Evolutionary conservation across 2,797 vertebrate genomes (phyloP), one percentile per base, ranked within the genome.

Genomic region (Tokudaia muenninki): DNA sequence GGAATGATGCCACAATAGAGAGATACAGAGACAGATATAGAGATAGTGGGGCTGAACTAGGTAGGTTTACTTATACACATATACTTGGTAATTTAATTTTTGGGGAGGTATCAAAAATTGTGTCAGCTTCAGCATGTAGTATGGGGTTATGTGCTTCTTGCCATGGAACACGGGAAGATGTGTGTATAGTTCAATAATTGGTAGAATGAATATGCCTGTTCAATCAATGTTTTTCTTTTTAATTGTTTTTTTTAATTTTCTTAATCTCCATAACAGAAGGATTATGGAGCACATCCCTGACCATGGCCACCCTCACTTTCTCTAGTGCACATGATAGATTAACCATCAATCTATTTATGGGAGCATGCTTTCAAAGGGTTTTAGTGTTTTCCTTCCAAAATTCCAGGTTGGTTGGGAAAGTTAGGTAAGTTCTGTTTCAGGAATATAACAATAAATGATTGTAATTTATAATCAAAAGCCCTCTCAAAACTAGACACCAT

Each of bases 361-460:
- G 52, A 61, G 1, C 21, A 57, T 10, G 26, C 47, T 63, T 21
- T 55, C 44, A 16, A 63, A 22, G 17, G 24, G 6, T 52, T 91
- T 92, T 47, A 10, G 41, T 29, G 37, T 65, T 89, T 83, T 67
- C 34, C 67, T 82, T 31, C 21, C n/a, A 86, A 88, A 82, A n/a
- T 41, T 57, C 31, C 55, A 72, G 52, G 31, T 3, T 14, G 13
- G 0, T 34, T 79, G 90, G 31, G 6, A 14, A 89, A 89, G n/a
- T 3, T 77, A 59, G 1, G 34, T 50, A 52, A 74, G 5, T 22
- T 88, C 14, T 7, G 4, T 86, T 75, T 22, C 44, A 65, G 26
- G 16, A 1, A 44, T 79, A 52, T 74, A 50, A 44, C 19, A 57
- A 50, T 74, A 65, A 74, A 75, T 6, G 6, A n/a, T 65, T 61